Evolutionary conservation across 1,140 invertebrate genomes (phyloP).

Genomic region (Aphis craccivora): DNA sequence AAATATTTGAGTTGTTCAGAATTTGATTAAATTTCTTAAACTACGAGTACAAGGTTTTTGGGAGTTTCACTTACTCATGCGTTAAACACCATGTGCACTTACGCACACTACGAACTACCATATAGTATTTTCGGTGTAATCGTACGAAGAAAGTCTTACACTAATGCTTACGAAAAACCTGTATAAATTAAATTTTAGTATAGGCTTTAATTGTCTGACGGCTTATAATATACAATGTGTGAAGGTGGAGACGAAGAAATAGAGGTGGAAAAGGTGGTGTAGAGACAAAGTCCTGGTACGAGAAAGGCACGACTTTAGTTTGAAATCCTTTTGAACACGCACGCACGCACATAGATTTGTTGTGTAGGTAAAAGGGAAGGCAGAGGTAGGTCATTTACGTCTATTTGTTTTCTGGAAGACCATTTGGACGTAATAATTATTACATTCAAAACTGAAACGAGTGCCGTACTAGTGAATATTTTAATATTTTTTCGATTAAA

Average conservation of each 20-base stretch:
- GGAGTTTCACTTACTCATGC: background rate
- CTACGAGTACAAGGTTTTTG: background rate
- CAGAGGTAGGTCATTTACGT: background rate
- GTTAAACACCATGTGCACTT: background rate
- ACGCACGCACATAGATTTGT: background rate
- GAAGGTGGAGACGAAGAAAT: background rate
- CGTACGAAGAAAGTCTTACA: background rate
- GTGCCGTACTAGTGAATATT: background rate
- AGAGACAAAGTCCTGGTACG: background rate
- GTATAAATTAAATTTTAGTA: background rate
- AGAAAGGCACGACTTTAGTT: background rate
- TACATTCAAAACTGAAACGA: conserved; percentile 19
- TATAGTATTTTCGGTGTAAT: background rate
- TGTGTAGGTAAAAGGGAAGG: background rate
- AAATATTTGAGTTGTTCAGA: background rate
- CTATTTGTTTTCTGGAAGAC: background rate
- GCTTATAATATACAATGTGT: background rate
- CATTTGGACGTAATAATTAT: background rate
- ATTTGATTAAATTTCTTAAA: background rate
- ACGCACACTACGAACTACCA: too few relatives aligned
- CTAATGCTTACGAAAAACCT: background rate
- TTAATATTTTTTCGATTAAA: conserved; percentile 21
- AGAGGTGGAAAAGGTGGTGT: background rate
- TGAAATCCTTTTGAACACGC: background rate
- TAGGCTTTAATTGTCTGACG: background rate